These are phyloP conservation scores for Galendromus occidentalis DNA, from an alignment of 1,140 invertebrate genomes.

Conservation along the genomic window DNA sequence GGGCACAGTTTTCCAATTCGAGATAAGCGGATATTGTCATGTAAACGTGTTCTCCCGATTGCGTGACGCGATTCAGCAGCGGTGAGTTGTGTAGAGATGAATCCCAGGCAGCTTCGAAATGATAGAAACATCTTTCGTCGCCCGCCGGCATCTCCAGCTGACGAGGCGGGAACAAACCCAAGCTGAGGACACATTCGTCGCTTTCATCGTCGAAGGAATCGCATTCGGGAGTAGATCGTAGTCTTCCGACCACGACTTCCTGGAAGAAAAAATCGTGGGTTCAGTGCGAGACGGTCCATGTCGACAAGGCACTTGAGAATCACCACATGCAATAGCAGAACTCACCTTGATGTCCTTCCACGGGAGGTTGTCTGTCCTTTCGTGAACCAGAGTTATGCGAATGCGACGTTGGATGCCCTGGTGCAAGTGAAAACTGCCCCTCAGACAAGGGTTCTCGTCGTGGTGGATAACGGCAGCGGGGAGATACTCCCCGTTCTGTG, in stretches of 20 bases:
- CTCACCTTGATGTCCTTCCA: conserved; percentile 59
- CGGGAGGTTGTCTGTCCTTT: conserved; percentile 65
- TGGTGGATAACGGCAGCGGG: conserved; percentile 90
- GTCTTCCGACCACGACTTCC: conserved; percentile 41
- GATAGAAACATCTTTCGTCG: conserved; percentile 70
- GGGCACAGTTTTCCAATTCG: conserved; percentile 90
- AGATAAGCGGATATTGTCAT: conserved; percentile 96
- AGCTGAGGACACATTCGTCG: conserved; percentile 78
- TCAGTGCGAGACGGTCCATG: no score
- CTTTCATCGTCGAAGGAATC: conserved; percentile 48
- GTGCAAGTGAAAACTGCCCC: conserved; percentile 84
- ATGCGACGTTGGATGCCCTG: conserved; percentile 93
- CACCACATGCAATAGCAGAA: no score
- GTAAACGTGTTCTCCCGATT: conserved; percentile 86
- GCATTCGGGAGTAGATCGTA: conserved; percentile 75
- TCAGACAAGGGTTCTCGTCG: conserved; percentile 70
- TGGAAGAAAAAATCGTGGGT: not conserved
- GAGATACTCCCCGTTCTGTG: conserved; percentile 85
- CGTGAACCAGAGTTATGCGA: conserved; percentile 93
- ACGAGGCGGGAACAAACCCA: conserved; percentile 88
- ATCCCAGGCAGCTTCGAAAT: conserved; percentile 99
- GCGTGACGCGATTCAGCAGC: conserved; percentile 80
- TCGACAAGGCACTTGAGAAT: no score
- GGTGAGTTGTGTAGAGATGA: conserved; percentile 91
- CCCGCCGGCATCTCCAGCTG: conserved; percentile 59